Evolutionary conservation across 2,888 invertebrate species (phyloP).

Genomic region (Athripsodes cinereus): DNA sequence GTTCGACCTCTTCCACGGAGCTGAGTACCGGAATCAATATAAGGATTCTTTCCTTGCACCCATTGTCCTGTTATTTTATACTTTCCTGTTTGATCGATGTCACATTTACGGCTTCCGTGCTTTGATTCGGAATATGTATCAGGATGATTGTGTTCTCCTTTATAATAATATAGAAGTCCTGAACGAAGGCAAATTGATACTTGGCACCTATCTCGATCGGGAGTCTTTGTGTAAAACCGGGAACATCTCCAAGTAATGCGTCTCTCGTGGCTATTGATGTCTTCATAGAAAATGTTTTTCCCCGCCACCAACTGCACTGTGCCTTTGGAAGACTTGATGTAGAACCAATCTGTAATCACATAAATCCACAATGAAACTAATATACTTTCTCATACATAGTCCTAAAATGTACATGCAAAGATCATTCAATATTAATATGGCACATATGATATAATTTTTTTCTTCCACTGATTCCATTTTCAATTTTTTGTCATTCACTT

Average conservation of each 20-base stretch:
- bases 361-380: neutral
- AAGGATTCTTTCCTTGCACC: conserved; percentile 17
- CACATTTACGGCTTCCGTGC: conserved; percentile 19
- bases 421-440: neutral
- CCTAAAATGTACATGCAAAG: neutral
- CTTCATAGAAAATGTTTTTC: conserved; percentile 23
- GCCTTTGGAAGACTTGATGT: conserved; percentile 23
- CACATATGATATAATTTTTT: too few relatives aligned
- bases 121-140: conserved; percentile 20
- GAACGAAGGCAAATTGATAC: conserved; percentile 23
- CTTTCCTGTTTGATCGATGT: conserved; percentile 21
- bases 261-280: conserved; percentile 23
- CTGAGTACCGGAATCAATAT: neutral
- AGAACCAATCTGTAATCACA: conserved; percentile 21
- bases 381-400: neutral
- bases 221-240: conserved; percentile 23
- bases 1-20: neutral
- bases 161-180: conserved; percentile 19
- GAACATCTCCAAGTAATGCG: conserved; percentile 24
- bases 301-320: conserved; percentile 22
- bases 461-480: too few relatives aligned
- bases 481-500: too few relatives aligned
- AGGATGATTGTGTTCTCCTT: conserved; percentile 22
- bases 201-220: conserved; percentile 22
- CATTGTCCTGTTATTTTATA: conserved; percentile 23